A percentile compares a stretch with the other conserved stretches of the same genome.
Evolutionary conservation across 2,797 vertebrate genomes (phyloP).

Genomic region (Sebastes kiyomatsui): DNA sequence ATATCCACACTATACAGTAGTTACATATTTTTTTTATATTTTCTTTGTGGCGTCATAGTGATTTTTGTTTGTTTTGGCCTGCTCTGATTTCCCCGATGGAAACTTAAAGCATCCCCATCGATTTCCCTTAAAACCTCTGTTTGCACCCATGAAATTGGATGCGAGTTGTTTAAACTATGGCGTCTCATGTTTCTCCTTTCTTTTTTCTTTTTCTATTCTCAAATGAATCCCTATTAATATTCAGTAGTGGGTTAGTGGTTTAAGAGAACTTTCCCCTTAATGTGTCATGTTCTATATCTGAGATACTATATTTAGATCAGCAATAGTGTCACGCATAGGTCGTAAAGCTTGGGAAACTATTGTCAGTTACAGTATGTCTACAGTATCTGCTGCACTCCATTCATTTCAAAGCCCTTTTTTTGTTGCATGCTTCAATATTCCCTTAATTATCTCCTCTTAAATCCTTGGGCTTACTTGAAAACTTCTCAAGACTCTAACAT

Average conservation of each 20-base stretch:
- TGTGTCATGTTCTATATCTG: neutral
- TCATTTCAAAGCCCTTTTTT: neutral
- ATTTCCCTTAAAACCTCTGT: slow-evolving; percentile 26
- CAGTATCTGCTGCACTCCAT: neutral
- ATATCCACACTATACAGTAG: neutral
- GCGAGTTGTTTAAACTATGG: neutral
- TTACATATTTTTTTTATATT: neutral
- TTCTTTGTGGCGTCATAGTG: neutral
- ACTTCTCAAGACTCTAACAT: neutral
- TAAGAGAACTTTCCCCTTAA: neutral
- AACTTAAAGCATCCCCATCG: slow-evolving; percentile 15
- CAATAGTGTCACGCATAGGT: neutral
- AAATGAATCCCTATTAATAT: neutral
- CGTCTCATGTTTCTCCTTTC: neutral
- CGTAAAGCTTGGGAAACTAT: neutral
- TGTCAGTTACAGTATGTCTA: neutral
- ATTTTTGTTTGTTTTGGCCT: slow-evolving; percentile 1
- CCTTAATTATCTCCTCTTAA: neutral
- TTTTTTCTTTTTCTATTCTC: neutral
- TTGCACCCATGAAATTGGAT: slow-evolving; percentile 1
- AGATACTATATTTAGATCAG: neutral
- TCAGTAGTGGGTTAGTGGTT: neutral
- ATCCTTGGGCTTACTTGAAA: neutral
- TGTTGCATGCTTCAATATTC: neutral
- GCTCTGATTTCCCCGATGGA: slow-evolving; percentile 30